A percentile compares a stretch with the other conserved stretches of the same genome.
These are phyloP conservation scores for Aphelinus certus DNA, from an alignment of 1,140 invertebrate genomes.

Conservation along the genomic window DNA sequence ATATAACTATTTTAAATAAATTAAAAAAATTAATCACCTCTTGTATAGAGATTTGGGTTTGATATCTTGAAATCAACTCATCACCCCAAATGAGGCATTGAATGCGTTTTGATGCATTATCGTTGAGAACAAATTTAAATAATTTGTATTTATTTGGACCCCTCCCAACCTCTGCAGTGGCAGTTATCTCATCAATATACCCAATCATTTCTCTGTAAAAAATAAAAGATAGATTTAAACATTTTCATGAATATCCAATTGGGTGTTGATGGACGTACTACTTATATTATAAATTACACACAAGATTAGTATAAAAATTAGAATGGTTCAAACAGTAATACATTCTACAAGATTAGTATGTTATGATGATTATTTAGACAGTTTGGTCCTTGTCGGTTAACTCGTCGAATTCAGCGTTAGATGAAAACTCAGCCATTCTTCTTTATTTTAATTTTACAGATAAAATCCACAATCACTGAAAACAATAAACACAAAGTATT, in stretches of 20 bases:
- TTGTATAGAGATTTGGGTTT: background rate
- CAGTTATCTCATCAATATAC: background rate
- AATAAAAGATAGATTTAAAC: background rate
- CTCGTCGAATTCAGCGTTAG: background rate
- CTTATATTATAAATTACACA: background rate
- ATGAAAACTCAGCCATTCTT: background rate
- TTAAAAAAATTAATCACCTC: background rate
- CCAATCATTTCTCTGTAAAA: background rate
- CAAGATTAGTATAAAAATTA: too few relatives aligned
- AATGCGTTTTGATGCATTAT: background rate
- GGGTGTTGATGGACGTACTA: too few relatives aligned
- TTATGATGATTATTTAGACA: background rate
- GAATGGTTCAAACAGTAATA: too few relatives aligned
- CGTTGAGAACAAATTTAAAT: background rate
- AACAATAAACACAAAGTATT: background rate
- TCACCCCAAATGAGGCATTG: background rate
- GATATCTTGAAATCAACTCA: background rate
- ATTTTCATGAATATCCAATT: too few relatives aligned
- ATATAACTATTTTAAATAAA: too few relatives aligned
- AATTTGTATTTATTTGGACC: background rate
- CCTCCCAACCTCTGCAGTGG: background rate
- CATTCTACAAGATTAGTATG: background rate
- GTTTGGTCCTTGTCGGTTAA: background rate
- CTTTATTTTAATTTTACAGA: too few relatives aligned
- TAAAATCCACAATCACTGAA: background rate